Evolutionary conservation across 2,888 invertebrate species (phyloP), one percentile per base, ranked within the genome.

Genomic region (Eustalomyia histrio): DNA sequence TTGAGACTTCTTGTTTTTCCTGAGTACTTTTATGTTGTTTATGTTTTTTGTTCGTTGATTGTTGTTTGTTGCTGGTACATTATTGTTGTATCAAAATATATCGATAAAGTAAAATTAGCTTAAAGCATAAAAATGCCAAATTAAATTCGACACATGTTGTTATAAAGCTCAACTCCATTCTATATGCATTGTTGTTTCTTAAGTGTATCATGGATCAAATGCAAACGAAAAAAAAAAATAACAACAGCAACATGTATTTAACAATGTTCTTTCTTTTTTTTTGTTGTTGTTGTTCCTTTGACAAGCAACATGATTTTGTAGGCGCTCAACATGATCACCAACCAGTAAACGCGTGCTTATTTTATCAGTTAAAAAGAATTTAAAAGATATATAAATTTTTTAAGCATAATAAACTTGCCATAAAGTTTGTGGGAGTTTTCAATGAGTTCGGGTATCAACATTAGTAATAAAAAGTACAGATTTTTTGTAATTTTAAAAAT

Each of bases 251-350:
- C 61, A 63, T 63, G 72, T 63, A 43, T 63, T 61, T 39, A 72
- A 55, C 63, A 72, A 67, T 82, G 71, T 82, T 64, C 75, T 65
- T 71, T 63, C 71, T 52, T 17, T 24, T 72, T 58, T 57, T 63
- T 73, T 65, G 67, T 17, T 24, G 69, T 58, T 57, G 68, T 73
- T 65, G 67, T 76, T 73, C 69, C 65, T 52, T 85, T 89, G 90
- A 90, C 90, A 87, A 86, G 87, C 88, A 89, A 90, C 90, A 90
- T 87, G 89, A 88, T 88, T 90, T 90, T 90, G 90, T 90, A 89
- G 90, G 90, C 90, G 90, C 87, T 85, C 87, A 88, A 90, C 89
- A 90, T 90, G 89, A 84, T 83, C 87, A 86, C 87, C 84, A 64
- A 86, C 86, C 84, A 86, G 85, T 83, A 74, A 73, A 73, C 63